These are phyloP conservation scores for Hemistola chrysoprasaria DNA, from an alignment of 2,888 invertebrate genomes.

Conservation along the genomic window DNA sequence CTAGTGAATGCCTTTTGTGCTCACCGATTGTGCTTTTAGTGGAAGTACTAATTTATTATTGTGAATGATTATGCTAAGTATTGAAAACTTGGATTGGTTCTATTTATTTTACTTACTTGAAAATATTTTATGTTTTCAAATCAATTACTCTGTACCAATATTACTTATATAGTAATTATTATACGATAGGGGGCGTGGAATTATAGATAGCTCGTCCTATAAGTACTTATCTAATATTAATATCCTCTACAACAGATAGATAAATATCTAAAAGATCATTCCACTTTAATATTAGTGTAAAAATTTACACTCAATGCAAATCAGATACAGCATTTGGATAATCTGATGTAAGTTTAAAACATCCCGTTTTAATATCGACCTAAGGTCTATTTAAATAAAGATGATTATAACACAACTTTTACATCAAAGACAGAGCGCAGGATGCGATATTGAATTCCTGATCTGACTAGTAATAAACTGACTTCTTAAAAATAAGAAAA, in stretches of 20 bases:
- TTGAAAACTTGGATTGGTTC: too few relatives aligned
- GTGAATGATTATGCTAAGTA: neutral
- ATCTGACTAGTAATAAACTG: conserved; percentile 79
- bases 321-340: conserved; percentile 3
- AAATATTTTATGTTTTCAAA: too few relatives aligned
- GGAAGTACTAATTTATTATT: neutral
- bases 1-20: conserved; percentile 7
- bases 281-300: conserved; percentile 5
- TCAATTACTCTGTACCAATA: too few relatives aligned
- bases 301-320: conserved; percentile 22
- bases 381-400: conserved; percentile 11
- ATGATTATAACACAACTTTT: conserved; percentile 36
- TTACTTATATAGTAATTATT: too few relatives aligned
- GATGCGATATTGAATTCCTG: conserved; percentile 80
- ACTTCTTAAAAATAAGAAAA: conserved; percentile 27
- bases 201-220: too few relatives aligned
- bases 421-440: conserved; percentile 75
- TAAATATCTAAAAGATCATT: too few relatives aligned
- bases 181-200: too few relatives aligned
- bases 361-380: conserved; percentile 8
- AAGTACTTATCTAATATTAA: too few relatives aligned
- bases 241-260: too few relatives aligned
- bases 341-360: conserved; percentile 2
- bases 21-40: conserved; percentile 17
- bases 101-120: too few relatives aligned